Evolutionary conservation across 2,888 invertebrate genomes (phyloP).

Genomic region (Netelia virgata): DNA sequence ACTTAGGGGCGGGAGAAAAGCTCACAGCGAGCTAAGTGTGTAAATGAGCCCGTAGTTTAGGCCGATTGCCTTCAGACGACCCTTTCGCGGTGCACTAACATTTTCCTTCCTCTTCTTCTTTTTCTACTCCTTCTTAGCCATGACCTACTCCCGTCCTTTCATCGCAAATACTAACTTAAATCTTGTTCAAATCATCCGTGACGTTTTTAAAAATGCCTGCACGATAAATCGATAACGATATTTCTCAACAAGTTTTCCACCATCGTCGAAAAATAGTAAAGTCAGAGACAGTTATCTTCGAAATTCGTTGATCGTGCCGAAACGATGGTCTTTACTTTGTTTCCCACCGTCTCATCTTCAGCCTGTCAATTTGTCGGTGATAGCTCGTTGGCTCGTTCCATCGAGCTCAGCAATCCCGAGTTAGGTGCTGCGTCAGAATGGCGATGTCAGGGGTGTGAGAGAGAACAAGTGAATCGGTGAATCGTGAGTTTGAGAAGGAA

Average conservation of each 20-base stretch:
- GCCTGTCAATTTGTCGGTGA: conserved; percentile 80
- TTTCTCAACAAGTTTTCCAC: too few species aligned
- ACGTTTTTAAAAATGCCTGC: too few species aligned
- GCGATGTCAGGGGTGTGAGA: conserved; percentile 53
- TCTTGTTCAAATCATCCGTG: too few species aligned
- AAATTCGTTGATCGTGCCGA: conserved; percentile 63
- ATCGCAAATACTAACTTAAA: conserved; percentile 13
- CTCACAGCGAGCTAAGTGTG: conserved; percentile 80
- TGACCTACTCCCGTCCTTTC: conserved; percentile 56
- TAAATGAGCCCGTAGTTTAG: conserved; percentile 84
- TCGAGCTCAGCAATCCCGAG: conserved; percentile 65
- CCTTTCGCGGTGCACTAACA: conserved; percentile 78
- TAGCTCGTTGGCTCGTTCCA: conserved; percentile 72
- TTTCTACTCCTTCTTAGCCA: conserved; percentile 13
- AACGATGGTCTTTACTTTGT: conserved; percentile 62
- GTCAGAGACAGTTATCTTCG: conserved; percentile 23
- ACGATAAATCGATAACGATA: too few species aligned
- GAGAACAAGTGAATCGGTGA: background rate
- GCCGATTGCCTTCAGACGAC: conserved; percentile 82
- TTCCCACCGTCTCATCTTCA: conserved; percentile 41
- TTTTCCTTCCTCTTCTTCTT: conserved; percentile 57
- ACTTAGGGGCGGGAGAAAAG: conserved; percentile 65
- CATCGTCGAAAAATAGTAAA: background rate
- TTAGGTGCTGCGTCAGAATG: conserved; percentile 65
- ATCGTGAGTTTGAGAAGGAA: conserved; percentile 38